Evolutionary conservation across 1,140 invertebrate genomes (phyloP).

Genomic region (Euura lappo): DNA sequence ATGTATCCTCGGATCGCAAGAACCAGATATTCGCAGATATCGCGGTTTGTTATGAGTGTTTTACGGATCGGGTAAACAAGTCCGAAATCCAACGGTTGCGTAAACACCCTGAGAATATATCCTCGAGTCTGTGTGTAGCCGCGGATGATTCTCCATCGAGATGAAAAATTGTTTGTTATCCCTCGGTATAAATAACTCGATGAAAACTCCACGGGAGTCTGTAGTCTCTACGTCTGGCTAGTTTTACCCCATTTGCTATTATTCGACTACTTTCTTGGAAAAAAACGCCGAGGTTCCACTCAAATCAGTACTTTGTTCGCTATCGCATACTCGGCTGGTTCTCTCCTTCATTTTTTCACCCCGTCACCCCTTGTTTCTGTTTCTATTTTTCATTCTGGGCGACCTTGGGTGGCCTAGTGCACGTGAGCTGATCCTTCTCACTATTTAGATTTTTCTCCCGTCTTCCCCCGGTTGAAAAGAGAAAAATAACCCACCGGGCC

Average conservation of each 20-base stretch:
- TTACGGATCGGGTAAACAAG: too few species aligned
- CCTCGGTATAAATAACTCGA: neutral
- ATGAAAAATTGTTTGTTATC: neutral
- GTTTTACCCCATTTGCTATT: neutral
- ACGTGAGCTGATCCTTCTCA: neutral
- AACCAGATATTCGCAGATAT: too few species aligned
- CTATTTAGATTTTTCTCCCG: too few species aligned
- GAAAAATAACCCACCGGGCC: too few species aligned
- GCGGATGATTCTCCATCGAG: neutral
- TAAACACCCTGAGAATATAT: too few species aligned
- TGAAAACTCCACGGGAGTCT: neutral
- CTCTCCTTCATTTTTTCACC: neutral
- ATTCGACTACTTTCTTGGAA: neutral
- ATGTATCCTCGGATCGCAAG: too few species aligned
- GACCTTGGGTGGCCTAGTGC: neutral
- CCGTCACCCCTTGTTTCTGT: neutral
- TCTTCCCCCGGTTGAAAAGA: too few species aligned
- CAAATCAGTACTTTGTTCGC: neutral
- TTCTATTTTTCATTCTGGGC: neutral
- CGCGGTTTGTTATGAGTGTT: too few species aligned
- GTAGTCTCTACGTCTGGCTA: neutral
- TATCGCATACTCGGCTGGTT: neutral
- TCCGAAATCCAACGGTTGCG: too few species aligned
- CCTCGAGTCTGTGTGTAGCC: too few species aligned
- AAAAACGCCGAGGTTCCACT: neutral